phyloP scores from a whole-genome alignment of 2,797 vertebrate species.

The Octomys mimax region DNA sequence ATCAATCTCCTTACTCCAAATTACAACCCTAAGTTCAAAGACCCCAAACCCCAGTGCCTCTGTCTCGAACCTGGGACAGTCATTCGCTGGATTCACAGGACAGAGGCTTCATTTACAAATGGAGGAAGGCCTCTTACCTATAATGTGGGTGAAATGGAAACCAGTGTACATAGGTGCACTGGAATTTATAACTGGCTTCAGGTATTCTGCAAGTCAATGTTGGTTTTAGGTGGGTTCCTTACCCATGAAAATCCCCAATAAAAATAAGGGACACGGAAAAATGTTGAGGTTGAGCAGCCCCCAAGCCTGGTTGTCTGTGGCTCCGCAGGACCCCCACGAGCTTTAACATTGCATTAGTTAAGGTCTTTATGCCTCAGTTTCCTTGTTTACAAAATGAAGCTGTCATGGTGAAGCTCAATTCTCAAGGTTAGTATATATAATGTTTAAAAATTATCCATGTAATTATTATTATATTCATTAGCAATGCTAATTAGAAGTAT shows the following conservation, averaged over 20 bases:
- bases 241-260: background rate
- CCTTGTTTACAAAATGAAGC: background rate
- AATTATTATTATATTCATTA: background rate
- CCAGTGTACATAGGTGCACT: background rate
- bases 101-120: background rate
- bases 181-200: background rate
- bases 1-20: conserved; percentile 51
- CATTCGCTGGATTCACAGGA: background rate
- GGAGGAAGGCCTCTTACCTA: background rate
- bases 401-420: background rate
- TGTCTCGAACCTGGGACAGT: background rate
- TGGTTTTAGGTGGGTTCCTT: background rate
- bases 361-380: background rate
- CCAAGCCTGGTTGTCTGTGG: background rate
- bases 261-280: background rate
- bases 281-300: background rate
- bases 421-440: background rate
- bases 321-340: fast-evolving
- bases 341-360: background rate
- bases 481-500: background rate
- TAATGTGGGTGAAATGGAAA: background rate
- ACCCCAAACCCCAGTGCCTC: background rate
- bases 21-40: conserved; percentile 51
- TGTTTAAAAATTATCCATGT: background rate
- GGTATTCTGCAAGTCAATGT: background rate